A percentile compares a stretch with the other conserved stretches of the same genome.
Conservation (phyloP, 2,797 vertebrate species). For the Diplodus puntazzo region DNA sequence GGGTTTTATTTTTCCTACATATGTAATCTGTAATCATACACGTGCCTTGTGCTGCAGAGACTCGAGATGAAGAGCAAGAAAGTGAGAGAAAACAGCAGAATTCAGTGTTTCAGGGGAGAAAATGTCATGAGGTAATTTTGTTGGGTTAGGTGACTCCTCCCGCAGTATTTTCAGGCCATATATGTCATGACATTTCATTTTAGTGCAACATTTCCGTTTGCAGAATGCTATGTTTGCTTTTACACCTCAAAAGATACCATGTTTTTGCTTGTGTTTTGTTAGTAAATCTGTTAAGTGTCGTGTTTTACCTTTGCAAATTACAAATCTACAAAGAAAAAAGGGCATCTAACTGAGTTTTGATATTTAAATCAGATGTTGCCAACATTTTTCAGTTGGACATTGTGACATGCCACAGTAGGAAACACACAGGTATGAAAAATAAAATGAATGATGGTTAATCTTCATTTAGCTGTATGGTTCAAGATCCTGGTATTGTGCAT, state of each 20-base stretch:
- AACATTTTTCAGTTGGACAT: not conserved
- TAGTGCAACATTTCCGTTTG: not conserved
- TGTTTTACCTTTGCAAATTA: not conserved
- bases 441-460: too few relatives aligned
- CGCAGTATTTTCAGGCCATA: too few relatives aligned
- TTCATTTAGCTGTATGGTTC: too few relatives aligned
- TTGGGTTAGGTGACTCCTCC: not conserved
- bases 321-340: not conserved
- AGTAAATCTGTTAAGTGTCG: not conserved
- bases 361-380: not conserved
- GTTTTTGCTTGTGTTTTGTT: not conserved
- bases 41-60: not conserved
- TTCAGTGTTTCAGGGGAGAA: constrained; percentile 12
- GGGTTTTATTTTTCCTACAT: constrained; percentile 32
- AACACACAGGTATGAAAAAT: too few relatives aligned
- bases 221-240: not conserved
- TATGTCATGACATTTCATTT: constrained; percentile 26
- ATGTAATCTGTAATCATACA: not conserved
- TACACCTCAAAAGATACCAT: not conserved
- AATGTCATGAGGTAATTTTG: constrained; percentile 34
- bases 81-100: not conserved
- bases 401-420: not conserved
- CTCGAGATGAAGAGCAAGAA: not conserved
- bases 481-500: too few relatives aligned
- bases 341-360: not conserved